These are phyloP conservation scores for Salminus brasiliensis DNA, from an alignment of 2,113 vertebrate genomes.

Conservation along the genomic window DNA sequence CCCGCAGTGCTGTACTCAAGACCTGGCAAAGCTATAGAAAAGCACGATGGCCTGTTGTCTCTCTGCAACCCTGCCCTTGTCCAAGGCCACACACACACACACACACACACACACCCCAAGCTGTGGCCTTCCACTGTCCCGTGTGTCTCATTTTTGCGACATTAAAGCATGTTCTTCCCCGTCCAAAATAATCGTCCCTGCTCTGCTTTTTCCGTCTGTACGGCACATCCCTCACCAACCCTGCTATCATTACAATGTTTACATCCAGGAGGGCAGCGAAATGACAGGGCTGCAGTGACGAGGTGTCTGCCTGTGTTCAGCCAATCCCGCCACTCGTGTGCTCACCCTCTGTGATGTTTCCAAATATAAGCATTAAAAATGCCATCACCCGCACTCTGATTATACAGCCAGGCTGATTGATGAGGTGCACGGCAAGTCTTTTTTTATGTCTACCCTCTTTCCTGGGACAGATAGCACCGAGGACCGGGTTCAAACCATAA, in stretches of 20 bases:
- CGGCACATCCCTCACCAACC: neutral
- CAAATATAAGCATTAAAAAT: constrained; percentile 19
- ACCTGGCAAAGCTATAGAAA: no score
- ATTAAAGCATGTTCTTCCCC: constrained; percentile 7
- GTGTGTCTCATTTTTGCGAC: neutral
- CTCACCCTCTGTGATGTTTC: neutral
- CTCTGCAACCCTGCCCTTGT: neutral
- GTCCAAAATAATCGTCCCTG: constrained; percentile 17
- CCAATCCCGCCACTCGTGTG: neutral
- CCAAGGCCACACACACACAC: constrained; percentile 16
- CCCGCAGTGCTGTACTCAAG: neutral
- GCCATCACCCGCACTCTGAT: constrained; percentile 20
- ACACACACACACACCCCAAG: neutral
- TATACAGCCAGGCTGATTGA: constrained; percentile 36
- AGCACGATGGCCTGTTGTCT: neutral
- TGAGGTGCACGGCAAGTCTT: constrained; percentile 7
- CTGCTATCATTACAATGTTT: constrained; percentile 31
- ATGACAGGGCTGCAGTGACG: constrained; percentile 13
- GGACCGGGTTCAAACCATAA: neutral
- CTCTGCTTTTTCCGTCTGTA: neutral
- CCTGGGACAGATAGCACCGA: neutral
- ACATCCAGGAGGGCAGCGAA: constrained; percentile 12
- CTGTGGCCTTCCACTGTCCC: neutral
- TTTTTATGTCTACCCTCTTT: neutral
- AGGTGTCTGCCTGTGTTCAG: constrained; percentile 29